phyloP scores from a whole-genome alignment of 1,140 invertebrate genomes.

The Pentalonia nigronervosa region DNA sequence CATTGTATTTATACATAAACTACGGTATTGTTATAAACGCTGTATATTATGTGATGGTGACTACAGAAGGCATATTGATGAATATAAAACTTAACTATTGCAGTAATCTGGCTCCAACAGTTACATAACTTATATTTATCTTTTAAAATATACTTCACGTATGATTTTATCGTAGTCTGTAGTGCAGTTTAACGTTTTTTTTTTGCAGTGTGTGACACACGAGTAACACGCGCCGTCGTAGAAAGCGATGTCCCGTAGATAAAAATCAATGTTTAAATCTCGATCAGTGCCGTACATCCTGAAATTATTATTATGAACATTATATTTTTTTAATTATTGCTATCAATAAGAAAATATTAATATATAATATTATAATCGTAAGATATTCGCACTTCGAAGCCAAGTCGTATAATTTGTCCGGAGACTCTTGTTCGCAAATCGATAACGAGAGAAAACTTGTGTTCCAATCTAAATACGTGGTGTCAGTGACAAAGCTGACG shows the following conservation, averaged over 20 bases:
- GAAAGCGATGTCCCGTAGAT: conserved; percentile 72
- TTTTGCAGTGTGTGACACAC: conserved; percentile 54
- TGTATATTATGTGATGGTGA: too few relatives aligned
- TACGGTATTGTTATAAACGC: too few relatives aligned
- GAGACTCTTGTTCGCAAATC: conserved; percentile 70
- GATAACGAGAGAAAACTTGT: conserved; percentile 75
- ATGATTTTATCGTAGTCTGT: conserved; percentile 29
- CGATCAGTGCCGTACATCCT: conserved; percentile 72
- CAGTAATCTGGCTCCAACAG: not conserved
- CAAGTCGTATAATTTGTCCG: conserved; percentile 59
- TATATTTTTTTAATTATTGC: not conserved
- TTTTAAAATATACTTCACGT: conserved; percentile 34
- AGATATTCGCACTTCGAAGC: conserved; percentile 59
- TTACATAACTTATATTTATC: not conserved
- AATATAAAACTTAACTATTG: not conserved
- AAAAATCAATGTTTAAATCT: conserved; percentile 74
- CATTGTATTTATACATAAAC: too few relatives aligned
- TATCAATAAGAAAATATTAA: not conserved
- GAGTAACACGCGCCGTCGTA: conserved; percentile 71
- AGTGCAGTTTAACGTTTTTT: conserved; percentile 51
- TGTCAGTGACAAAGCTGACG: conserved; percentile 63
- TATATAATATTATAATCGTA: not conserved
- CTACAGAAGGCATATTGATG: not conserved
- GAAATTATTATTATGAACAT: not conserved
- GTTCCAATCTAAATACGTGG: conserved; percentile 70